Base-by-base conservation (phyloP, 2,113 vertebrate species). In the Lathamus discolor region DNA sequence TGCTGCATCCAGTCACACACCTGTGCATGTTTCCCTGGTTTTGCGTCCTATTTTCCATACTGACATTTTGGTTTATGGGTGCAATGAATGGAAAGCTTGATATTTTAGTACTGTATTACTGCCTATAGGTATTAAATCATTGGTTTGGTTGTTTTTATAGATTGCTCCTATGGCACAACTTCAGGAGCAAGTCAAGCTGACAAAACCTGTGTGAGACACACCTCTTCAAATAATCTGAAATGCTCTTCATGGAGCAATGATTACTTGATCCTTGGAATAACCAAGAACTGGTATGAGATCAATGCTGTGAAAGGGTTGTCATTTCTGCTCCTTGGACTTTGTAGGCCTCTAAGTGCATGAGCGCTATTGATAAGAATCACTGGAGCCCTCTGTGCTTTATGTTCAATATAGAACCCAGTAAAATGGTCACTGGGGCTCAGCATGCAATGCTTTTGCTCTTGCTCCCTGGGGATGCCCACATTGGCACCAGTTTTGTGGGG, bases 361-460 rank as follows among this genome's bases (percentile, higher is more conserved):
- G 55, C 29, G 46, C 35, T 7, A 17, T 17, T 51, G 61, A 94
- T 72, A 64, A 76, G 62, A 83, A 70, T 31, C 41, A 70, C 37
- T 33, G 37, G 57, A 81, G 41, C 13, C 29, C 10, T 86, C 17
- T 84, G 12, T 93, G 35, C 23, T 79, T 68, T 87, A 59, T 64
- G 29, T 54, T 44, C 20, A 28, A 7, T 63, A 37, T 7, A 18
- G 41, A 75, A 83, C 18, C 20, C 8, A 46, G 4, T 46, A 28
- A 69, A 90, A 62, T 29, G 82, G 9, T 37, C 27, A 37, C 25
- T 4, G 4, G 15, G 24, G 15, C n/a, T 86, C n/a, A 66, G 22
- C 16, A 18, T n/a, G 59, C 17, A 13, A 0, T 37, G 17, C 51
- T 91, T 18, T 78, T 0, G 0, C 61, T 67, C 9, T 13, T 70